Base-by-base conservation (phyloP, 2,888 invertebrate species). In the Lochmaea capreae region DNA sequence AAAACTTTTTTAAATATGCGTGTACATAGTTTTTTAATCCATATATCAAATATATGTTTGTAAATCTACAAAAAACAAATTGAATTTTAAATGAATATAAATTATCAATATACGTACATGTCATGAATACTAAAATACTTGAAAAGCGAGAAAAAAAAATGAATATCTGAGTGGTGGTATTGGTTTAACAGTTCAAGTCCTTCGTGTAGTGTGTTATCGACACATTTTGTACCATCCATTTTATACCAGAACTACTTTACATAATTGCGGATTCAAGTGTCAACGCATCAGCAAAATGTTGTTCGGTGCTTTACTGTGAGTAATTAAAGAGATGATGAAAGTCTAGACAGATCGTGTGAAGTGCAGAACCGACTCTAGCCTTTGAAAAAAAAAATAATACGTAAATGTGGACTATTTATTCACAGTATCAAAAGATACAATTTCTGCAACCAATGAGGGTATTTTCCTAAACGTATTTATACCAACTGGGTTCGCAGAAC, bases 291-390 rank as follows among this genome's bases (percentile, higher is more conserved):
- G 72, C 72, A 26, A 67, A 65, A 62, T 62, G 67, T 66, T 65
- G 39, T 57, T 65, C 46, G 58, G 65, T 65, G 65, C 71, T 46
- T 43, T 59, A 59, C 59, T 58, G 57, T 70, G 66, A 70, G 67
- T 71, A 71, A 71, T 73, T 74, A 74, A 74, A 67, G 62, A 67
- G 66, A 49, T 68, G 73, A 68, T 73, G 73, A 74, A 71, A 74
- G 74, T 74, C 74, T 74, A 71, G 74, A 70, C 70, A 18, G 22
- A 39, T 2, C 26, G 59, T 33, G 59, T 57, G 8, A 22, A 57
- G 14, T 26, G 14, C 14, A 61, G 33, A 11, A 61, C 59, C 39
- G 52, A 58, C 14, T 33, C 33, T 61, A 12, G 46, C 3, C 12
- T 46, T 46, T 46, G 42, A 3, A 22, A 22, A 22, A 22, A 3